phyloP scores from a whole-genome alignment of 2,888 invertebrate species.

The Galeruca laticollis region DNA sequence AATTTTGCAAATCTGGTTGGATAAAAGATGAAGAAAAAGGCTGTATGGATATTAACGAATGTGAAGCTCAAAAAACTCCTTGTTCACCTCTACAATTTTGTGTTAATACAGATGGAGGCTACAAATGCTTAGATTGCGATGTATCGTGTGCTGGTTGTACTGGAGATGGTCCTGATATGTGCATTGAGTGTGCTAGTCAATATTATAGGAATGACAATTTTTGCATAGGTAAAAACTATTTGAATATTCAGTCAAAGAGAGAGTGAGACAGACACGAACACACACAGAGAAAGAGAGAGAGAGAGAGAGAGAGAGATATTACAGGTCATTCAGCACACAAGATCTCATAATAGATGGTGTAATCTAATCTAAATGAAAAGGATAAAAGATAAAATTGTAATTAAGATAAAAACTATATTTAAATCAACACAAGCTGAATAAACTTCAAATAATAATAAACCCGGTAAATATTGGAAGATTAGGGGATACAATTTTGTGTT shows the following conservation, averaged over 20 bases:
- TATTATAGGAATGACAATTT: conserved; percentile 79
- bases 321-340: too few species aligned
- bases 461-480: too few species aligned
- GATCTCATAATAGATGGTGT: too few species aligned
- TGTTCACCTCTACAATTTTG: conserved; percentile 84
- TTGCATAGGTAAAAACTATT: conserved; percentile 75
- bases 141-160: conserved; percentile 85
- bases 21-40: conserved; percentile 78
- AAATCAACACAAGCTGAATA: too few species aligned
- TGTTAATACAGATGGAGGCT: conserved; percentile 89
- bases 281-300: too few species aligned
- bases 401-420: too few species aligned
- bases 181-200: conserved; percentile 82
- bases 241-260: too few species aligned
- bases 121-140: conserved; percentile 85
- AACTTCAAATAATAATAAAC: too few species aligned
- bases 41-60: conserved; percentile 89
- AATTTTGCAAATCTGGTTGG: conserved; percentile 81
- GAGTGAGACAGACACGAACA: too few species aligned
- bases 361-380: too few species aligned
- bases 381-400: too few species aligned
- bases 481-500: conserved; percentile 90
- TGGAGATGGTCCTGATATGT: conserved; percentile 94
- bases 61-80: conserved; percentile 70
- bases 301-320: too few species aligned